Conservation (phyloP, 2,888 invertebrate species). For the Caenorhabditis sinica region DNA sequence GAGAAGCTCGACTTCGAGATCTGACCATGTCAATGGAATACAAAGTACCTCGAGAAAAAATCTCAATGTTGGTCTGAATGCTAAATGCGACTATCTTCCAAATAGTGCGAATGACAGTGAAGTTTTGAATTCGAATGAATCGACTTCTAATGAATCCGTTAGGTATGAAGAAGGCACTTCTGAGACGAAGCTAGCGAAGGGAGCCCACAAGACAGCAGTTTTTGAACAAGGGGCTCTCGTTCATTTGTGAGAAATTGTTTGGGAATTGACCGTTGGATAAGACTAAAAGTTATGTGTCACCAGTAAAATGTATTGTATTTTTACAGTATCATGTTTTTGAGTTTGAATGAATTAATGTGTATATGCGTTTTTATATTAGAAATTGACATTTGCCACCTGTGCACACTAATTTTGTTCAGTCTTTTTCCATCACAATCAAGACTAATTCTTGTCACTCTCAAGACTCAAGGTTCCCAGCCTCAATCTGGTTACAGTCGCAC, state of each 20-base stretch:
- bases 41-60: slow-evolving; percentile 18
- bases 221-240: slow-evolving; percentile 67
- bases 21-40: slow-evolving; percentile 29
- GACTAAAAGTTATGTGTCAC: slow-evolving; percentile 81
- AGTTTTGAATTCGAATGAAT: too few relatives aligned
- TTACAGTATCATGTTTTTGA: too few relatives aligned
- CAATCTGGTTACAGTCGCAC: too few relatives aligned
- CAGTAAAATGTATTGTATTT: too few relatives aligned
- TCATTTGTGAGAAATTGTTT: slow-evolving; percentile 69
- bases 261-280: slow-evolving; percentile 78
- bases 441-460: too few relatives aligned
- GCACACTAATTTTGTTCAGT: too few relatives aligned
- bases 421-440: too few relatives aligned
- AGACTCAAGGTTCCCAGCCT: too few relatives aligned
- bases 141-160: slow-evolving; percentile 58
- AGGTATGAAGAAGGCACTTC: slow-evolving; percentile 2
- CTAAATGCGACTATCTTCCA: slow-evolving; percentile 77
- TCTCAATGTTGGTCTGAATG: slow-evolving; percentile 74
- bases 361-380: too few relatives aligned
- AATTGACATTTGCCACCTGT: too few relatives aligned
- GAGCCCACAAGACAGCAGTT: slow-evolving; percentile 37
- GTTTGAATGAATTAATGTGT: too few relatives aligned
- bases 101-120: too few relatives aligned
- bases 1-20: slow-evolving; percentile 32
- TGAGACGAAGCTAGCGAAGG: slow-evolving; percentile 16